Evolutionary conservation across 2,888 invertebrate species (phyloP), one percentile per base, ranked within the genome.

Genomic region (Microplitis deprimator): DNA sequence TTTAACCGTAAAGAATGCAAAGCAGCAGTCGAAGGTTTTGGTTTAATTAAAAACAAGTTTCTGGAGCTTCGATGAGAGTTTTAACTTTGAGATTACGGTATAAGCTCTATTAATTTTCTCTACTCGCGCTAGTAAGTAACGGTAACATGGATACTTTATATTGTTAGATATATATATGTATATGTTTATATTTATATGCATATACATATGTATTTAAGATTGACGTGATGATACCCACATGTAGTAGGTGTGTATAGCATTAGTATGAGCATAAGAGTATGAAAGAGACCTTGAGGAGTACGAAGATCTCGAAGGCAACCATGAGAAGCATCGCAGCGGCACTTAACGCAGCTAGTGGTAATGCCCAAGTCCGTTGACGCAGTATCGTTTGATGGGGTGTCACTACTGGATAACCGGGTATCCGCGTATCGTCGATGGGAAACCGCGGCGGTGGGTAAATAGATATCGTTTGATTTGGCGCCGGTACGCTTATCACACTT

Each of bases 261-360:
- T 13, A 8, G 13, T 13, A 50, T 50, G 13, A 50, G 13, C 50
- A 3, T 13, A 50, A 50, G 10, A 40, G 1, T 50, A 7, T 13
- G 13, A 69, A 72, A 65, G 68, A 41, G 79, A 89, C 89, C 88
- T 89, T 89, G 91, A 96, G 96, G 85, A 98, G 92, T 73, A 98
- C 96, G 89, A 96, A 97, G 79, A 94, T 93, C 91, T 98, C 98
- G 88, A 98, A 97, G 67, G 95, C 94, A 75, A 95, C 93, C 89
- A 98, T 96, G 84, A 95, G 92, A 20, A 95, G 91, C 94, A 98
- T 96, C 81, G 96, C 95, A 41, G 96, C 92, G 60, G 95, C 94
- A 76, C 97, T 95, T 79, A 97, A 92, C 17, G 96, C 95, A 77
- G 97, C 92, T 73, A 98, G 93, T 1, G 97, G 97, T 82, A 97